Base-by-base conservation (phyloP, 2,888 invertebrate genomes). In the Cephus pygmeus region DNA sequence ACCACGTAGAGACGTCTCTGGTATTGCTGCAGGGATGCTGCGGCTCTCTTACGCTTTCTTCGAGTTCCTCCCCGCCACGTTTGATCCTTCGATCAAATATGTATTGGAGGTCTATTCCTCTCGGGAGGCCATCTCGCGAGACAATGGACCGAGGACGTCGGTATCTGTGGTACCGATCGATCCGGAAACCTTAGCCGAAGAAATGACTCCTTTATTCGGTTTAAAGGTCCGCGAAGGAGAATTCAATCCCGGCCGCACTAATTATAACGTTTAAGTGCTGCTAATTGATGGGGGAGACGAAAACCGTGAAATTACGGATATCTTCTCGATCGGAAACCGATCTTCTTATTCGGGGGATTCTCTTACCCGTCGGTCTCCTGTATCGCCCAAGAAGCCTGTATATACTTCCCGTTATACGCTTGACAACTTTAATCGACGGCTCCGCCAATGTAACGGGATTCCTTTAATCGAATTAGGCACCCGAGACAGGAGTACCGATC, bases 261-360 rank as follows among this genome's bases (percentile, higher is more conserved):
- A 90, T 90, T 90, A 90, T 90, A 87, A 87, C 87, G 87, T 88
- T 56, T 90, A 90, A 90, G 90, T 88, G 88, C 84, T 82, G 85
- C 87, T 89, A 90, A 90, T 90, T 90, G 89, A 87, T 86, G 88
- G 83, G 75, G 69, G 85, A 82, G 84, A 87, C 87, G 86, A 82
- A 86, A 85, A 81, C 88, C 88, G 88, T 89, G 88, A 90, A 90
- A 90, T 90, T 88, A 87, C 86, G 88, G 87, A 87, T 89, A 89
- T 85, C 87, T 74, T 35, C 31, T 71, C 71, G 71, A 71, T 71
- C 71, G 71, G 31, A 71, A 71, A 56, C 23, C 56, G 56, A 56
- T 23, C 23, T 56, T 56, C 56, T 23, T 23, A 56, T 56, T 77
- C 77, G 73, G 75, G 79, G 79, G 73, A 30, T 73, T 79, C 79